phyloP scores from a whole-genome alignment of 1,140 invertebrate species.

The Drosophila nigrodunni region DNA sequence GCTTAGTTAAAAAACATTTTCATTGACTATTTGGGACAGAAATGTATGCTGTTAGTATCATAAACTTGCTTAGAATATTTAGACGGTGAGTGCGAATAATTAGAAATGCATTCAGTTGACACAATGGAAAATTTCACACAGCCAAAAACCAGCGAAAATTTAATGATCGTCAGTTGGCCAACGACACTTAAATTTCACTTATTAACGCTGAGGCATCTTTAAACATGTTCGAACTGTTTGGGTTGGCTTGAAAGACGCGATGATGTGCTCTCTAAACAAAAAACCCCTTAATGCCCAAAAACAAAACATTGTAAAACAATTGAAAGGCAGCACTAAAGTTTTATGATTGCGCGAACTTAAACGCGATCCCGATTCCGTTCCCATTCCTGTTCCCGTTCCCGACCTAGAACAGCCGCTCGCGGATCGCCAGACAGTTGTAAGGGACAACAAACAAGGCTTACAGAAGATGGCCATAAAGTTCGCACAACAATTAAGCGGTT shows the following conservation, averaged over 20 bases:
- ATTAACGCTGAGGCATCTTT: slow-evolving; percentile 55
- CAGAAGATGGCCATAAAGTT: slow-evolving; percentile 63
- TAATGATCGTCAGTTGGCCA: slow-evolving; percentile 31
- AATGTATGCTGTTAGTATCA: slow-evolving; percentile 2
- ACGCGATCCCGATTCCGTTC: not conserved
- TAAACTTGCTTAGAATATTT: not conserved
- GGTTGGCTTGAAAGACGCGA: slow-evolving; percentile 1
- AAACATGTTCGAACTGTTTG: slow-evolving; percentile 45
- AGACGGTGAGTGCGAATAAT: slow-evolving; percentile 65
- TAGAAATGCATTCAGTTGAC: slow-evolving; percentile 67
- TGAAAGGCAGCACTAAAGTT: slow-evolving; percentile 63
- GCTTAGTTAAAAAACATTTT: slow-evolving; percentile 54
- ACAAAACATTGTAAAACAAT: slow-evolving; percentile 77
- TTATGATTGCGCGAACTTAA: slow-evolving; percentile 53
- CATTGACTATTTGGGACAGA: slow-evolving; percentile 59
- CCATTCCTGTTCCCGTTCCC: slow-evolving; percentile 30
- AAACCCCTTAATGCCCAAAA: slow-evolving; percentile 75
- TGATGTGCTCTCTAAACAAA: slow-evolving; percentile 64
- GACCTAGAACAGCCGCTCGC: slow-evolving; percentile 39
- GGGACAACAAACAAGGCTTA: slow-evolving; percentile 68
- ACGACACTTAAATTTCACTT: slow-evolving; percentile 68
- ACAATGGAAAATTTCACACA: slow-evolving; percentile 56
- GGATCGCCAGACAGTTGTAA: slow-evolving; percentile 34
- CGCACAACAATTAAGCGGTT: slow-evolving; percentile 70
- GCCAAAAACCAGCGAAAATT: slow-evolving; percentile 36